Conservation (phyloP, 2,113 vertebrate species). For the Alligator mississippiensis region DNA sequence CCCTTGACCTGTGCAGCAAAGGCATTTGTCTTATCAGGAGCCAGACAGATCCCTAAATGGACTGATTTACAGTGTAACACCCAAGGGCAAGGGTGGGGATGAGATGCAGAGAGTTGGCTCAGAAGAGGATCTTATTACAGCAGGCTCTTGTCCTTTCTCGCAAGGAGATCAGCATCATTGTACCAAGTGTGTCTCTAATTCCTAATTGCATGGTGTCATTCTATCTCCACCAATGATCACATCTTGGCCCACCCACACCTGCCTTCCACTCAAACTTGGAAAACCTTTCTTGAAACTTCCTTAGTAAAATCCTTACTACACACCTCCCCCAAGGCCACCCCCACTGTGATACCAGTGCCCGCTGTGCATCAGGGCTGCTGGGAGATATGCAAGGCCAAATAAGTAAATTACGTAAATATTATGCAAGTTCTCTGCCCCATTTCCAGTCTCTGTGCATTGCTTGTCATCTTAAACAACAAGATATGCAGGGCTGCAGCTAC, state of each 20-base stretch:
- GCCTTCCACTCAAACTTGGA: background rate
- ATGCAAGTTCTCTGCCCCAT: background rate
- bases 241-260: background rate
- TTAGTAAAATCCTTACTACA: background rate
- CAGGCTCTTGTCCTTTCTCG: background rate
- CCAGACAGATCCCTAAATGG: background rate
- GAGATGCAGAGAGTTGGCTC: background rate
- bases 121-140: background rate
- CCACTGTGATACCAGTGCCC: background rate
- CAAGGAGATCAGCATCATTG: background rate
- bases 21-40: background rate
- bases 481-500: background rate
- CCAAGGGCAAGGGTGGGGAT: background rate
- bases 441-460: fast-evolving
- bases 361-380: no score
- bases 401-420: background rate
- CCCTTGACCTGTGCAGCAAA: background rate
- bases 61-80: background rate
- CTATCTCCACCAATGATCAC: background rate
- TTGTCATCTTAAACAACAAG: background rate
- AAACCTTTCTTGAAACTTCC: background rate
- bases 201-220: background rate
- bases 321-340: background rate
- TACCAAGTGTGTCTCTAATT: background rate
- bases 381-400: background rate